These are phyloP conservation scores for Etia nguti DNA, from an alignment of 2,113 vertebrate species.

Conservation along the genomic window DNA sequence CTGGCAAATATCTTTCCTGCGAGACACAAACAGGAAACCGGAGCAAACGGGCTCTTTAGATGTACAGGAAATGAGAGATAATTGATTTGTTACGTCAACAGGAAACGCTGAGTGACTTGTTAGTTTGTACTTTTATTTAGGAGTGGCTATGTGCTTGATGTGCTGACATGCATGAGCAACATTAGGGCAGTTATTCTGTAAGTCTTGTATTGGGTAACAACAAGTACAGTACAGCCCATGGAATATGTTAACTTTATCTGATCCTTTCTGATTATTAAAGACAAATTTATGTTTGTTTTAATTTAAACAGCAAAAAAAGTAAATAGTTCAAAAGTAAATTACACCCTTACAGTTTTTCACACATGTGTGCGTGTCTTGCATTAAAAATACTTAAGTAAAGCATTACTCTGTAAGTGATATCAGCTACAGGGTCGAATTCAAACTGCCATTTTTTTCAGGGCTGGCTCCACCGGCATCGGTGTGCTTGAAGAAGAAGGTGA, in stretches of 20 bases:
- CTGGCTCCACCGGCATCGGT: not conserved
- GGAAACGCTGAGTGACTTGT: slow-evolving; percentile 49
- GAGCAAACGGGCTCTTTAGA: slow-evolving; percentile 15
- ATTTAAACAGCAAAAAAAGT: not conserved
- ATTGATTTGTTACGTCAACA: slow-evolving; percentile 61
- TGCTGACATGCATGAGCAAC: not conserved
- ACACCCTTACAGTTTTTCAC: not conserved
- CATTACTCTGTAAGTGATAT: not conserved
- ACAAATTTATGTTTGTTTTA: not conserved
- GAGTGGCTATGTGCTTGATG: not conserved
- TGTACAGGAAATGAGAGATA: slow-evolving; percentile 60
- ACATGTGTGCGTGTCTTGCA: not conserved
- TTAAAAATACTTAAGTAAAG: not conserved
- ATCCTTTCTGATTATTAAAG: not conserved
- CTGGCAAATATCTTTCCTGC: not conserved
- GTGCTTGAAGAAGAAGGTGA: not conserved
- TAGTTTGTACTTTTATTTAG: slow-evolving; percentile 43
- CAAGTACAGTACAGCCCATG: not conserved
- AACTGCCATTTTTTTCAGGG: not conserved
- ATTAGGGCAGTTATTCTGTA: not conserved
- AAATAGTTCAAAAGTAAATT: not conserved
- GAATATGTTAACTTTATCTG: not conserved
- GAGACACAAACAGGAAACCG: slow-evolving; percentile 57
- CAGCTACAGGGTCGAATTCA: not conserved
- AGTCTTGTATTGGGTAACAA: not conserved